Percentiles rank a stretch among this genome's conserved stretches.
These are phyloP conservation scores for Mixornis gularis DNA, from an alignment of 2,113 vertebrate species.

Conservation along the genomic window DNA sequence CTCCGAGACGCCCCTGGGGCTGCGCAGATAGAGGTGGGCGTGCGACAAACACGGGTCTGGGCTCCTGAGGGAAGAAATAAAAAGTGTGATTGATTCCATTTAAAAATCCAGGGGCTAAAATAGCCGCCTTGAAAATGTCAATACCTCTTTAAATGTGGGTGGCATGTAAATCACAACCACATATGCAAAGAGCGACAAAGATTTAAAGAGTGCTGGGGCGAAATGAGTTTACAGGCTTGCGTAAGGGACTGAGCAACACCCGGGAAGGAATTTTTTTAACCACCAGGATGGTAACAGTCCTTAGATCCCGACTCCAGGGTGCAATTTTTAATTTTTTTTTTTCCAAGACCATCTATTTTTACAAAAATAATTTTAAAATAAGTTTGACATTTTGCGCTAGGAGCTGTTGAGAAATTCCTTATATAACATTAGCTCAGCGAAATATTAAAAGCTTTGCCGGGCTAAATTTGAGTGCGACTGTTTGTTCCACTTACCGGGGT, in stretches of 20 bases:
- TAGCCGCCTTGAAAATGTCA: slow-evolving; percentile 33
- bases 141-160: slow-evolving; percentile 55
- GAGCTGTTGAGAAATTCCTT: slow-evolving; percentile 48
- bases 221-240: slow-evolving; percentile 42
- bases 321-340: not conserved
- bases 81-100: slow-evolving; percentile 10
- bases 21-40: not conserved
- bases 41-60: not conserved
- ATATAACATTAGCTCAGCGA: slow-evolving; percentile 25
- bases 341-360: slow-evolving; percentile 40
- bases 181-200: slow-evolving; percentile 29
- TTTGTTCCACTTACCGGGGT: slow-evolving; percentile 15
- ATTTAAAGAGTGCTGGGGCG: slow-evolving; percentile 28
- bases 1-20: not conserved
- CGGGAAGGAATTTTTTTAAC: slow-evolving; percentile 48
- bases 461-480: not conserved
- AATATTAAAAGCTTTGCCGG: slow-evolving; percentile 40
- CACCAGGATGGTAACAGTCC: slow-evolving; percentile 21
- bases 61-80: slow-evolving; percentile 6
- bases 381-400: slow-evolving; percentile 31
- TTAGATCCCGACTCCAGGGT: slow-evolving; percentile 16
- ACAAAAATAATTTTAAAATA: slow-evolving; percentile 52
- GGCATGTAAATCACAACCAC: slow-evolving; percentile 45
- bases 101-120: slow-evolving; percentile 48
- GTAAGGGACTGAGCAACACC: slow-evolving; percentile 31